Evolutionary conservation across 2,797 vertebrate species (phyloP).

Genomic region (Margarornis squamiger): DNA sequence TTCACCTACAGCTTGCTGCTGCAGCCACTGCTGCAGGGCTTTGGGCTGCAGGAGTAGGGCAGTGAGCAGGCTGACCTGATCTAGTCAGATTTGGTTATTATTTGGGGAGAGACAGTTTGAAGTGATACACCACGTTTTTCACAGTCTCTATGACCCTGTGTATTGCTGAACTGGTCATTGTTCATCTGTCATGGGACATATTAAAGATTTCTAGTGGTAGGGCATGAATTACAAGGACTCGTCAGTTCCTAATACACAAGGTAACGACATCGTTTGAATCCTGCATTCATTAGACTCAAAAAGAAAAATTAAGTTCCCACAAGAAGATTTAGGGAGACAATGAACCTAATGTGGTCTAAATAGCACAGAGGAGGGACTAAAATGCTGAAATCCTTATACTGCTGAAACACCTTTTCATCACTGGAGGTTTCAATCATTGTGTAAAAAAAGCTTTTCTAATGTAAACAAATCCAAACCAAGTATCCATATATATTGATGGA

Average conservation of each 20-base stretch:
- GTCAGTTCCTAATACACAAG: rapidly evolving
- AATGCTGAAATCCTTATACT: background rate
- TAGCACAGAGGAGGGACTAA: background rate
- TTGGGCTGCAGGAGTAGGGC: rapidly evolving
- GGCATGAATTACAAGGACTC: background rate
- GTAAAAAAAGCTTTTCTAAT: background rate
- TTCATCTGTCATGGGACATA: background rate
- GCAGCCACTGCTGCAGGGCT: background rate
- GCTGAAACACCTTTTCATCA: background rate
- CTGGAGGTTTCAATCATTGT: rapidly evolving
- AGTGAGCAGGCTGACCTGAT: background rate
- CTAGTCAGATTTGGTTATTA: background rate
- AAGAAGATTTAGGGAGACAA: background rate
- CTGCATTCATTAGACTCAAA: background rate
- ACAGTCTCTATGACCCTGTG: rapidly evolving
- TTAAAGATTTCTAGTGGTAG: background rate
- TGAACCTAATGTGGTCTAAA: background rate
- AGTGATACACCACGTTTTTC: background rate
- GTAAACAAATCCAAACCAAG: background rate
- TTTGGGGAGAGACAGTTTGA: background rate
- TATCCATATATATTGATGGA: background rate
- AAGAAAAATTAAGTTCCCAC: background rate
- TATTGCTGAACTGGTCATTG: background rate
- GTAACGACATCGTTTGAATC: background rate
- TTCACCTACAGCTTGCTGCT: too few species aligned